Conservation (phyloP, 1,140 invertebrate species). For the Littorina saxatilis region DNA sequence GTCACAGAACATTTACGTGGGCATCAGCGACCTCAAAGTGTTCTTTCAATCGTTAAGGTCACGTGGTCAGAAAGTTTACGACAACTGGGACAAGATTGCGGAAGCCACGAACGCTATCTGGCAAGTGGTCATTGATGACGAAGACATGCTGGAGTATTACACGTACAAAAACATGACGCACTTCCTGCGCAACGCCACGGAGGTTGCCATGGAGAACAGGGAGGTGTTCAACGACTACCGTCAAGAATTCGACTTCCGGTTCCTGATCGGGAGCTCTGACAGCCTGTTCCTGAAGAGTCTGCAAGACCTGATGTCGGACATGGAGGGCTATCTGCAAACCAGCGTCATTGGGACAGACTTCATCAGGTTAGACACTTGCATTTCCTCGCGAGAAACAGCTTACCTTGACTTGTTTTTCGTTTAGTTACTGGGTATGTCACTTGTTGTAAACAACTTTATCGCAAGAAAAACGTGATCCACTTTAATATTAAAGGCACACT, state of each 20-base stretch:
- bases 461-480: background rate
- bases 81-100: slow-evolving; percentile 51
- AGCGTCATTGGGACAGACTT: slow-evolving; percentile 52
- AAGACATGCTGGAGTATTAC: slow-evolving; percentile 61
- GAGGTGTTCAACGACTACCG: slow-evolving; percentile 33
- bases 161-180: slow-evolving; percentile 46
- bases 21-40: slow-evolving; percentile 44
- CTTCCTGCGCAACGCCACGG: slow-evolving; percentile 47
- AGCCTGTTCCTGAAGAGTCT: slow-evolving; percentile 45
- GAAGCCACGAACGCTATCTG: slow-evolving; percentile 49
- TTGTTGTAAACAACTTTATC: background rate
- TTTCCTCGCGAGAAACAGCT: background rate
- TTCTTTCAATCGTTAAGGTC: slow-evolving; percentile 61
- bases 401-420: background rate
- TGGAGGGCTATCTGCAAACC: slow-evolving; percentile 40
- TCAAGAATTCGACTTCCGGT: slow-evolving; percentile 49
- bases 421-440: too few relatives aligned
- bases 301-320: slow-evolving; percentile 41
- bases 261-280: slow-evolving; percentile 49
- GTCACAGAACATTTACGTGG: slow-evolving; percentile 45
- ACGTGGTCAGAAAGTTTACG: slow-evolving; percentile 58
- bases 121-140: slow-evolving; percentile 53
- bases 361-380: slow-evolving; percentile 51
- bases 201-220: slow-evolving; percentile 43
- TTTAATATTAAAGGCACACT: too few relatives aligned